Percentiles rank a stretch among this genome's conserved stretches.
phyloP scores from a whole-genome alignment of 2,888 invertebrate species.

The Theretra japonica region DNA sequence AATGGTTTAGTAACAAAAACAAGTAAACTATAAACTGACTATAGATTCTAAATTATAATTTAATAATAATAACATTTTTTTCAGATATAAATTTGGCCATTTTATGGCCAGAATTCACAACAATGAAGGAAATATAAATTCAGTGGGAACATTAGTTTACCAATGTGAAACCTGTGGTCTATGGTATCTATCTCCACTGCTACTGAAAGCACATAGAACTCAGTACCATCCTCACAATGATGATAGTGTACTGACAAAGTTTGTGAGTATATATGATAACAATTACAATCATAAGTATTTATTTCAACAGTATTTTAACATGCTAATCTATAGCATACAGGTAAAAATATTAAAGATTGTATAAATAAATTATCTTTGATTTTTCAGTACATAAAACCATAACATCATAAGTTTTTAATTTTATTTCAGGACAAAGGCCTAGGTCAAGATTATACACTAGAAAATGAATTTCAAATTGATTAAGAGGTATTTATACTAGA shows the following conservation, averaged over 20 bases:
- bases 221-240: conserved; percentile 66
- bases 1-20: too few relatives aligned
- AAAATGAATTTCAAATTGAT: background rate
- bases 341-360: too few relatives aligned
- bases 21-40: too few relatives aligned
- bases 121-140: conserved; percentile 47
- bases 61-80: conserved; percentile 40
- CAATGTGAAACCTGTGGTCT: conserved; percentile 78
- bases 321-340: too few relatives aligned
- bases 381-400: background rate
- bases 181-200: conserved; percentile 60
- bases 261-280: conserved; percentile 48
- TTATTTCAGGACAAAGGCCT: background rate
- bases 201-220: conserved; percentile 67
- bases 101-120: conserved; percentile 67
- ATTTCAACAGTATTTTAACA: background rate
- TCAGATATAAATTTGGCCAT: conserved; percentile 75
- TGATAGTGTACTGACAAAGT: conserved; percentile 47
- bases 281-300: background rate
- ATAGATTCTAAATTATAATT: too few relatives aligned
- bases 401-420: background rate
- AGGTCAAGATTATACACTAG: background rate
- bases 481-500: background rate
- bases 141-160: conserved; percentile 60
- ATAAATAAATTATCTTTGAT: too few relatives aligned